phyloP scores from a whole-genome alignment of 2,113 vertebrate genomes.

The Neomonachus schauinslandi region DNA sequence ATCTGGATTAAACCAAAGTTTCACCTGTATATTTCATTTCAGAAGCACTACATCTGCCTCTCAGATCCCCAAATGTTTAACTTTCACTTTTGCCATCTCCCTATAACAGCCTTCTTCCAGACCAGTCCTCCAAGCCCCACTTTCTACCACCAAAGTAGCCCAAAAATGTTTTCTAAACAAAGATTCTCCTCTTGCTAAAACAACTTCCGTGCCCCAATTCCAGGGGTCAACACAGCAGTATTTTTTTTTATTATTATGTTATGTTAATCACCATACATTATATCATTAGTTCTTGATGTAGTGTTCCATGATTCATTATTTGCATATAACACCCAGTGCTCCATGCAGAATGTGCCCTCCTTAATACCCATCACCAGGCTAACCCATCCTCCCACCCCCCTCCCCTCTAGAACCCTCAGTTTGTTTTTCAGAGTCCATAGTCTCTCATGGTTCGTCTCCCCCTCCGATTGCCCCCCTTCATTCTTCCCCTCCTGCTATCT shows the following conservation, averaged over 20 bases:
- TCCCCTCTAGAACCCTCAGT: too few species aligned
- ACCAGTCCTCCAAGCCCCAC: not conserved
- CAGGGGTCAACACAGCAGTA: not conserved
- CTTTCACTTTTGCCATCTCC: not conserved
- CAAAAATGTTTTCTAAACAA: not conserved
- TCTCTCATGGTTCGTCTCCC: too few species aligned
- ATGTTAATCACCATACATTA: too few species aligned
- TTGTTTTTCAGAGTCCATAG: too few species aligned
- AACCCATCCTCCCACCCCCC: too few species aligned
- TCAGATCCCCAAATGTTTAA: not conserved
- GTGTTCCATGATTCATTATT: too few species aligned
- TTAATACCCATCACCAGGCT: too few species aligned
- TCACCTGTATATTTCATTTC: conserved; percentile 13
- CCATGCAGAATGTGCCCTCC: too few species aligned
- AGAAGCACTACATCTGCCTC: not conserved
- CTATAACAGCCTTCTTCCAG: not conserved
- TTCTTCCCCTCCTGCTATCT: too few species aligned
- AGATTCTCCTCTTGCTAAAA: not conserved
- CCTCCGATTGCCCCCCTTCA: too few species aligned
- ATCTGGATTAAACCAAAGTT: not conserved
- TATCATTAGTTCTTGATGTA: too few species aligned
- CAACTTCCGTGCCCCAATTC: not conserved
- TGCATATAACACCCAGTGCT: too few species aligned
- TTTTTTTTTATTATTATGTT: not conserved
- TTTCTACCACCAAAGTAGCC: not conserved